Evolutionary conservation across 2,797 vertebrate genomes (phyloP).

Genomic region (Lagorchestes hirsutus): DNA sequence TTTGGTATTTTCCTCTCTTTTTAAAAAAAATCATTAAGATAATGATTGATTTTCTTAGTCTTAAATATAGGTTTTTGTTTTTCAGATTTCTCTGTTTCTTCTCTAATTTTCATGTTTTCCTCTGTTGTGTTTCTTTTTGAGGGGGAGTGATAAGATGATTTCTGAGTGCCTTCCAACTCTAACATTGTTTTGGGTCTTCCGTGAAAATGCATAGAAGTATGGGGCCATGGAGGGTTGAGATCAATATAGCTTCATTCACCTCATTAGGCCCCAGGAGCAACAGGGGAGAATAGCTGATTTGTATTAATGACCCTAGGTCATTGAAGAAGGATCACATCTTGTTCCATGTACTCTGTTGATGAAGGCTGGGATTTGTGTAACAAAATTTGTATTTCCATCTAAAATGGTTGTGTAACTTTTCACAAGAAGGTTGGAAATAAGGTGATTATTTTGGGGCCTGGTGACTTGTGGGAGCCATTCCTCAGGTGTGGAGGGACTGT

Average conservation of each 20-base stretch:
- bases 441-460: neutral
- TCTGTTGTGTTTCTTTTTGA: neutral
- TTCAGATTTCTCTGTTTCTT: neutral
- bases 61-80: neutral
- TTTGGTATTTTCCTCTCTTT: neutral
- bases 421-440: neutral
- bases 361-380: neutral
- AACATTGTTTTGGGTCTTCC: neutral
- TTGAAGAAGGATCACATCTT: neutral
- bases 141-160: neutral
- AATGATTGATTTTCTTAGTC: neutral
- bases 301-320: neutral
- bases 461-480: neutral
- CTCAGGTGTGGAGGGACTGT: neutral
- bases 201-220: neutral
- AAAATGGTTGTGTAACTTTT: neutral
- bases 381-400: neutral
- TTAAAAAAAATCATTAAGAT: neutral
- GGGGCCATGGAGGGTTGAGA: neutral
- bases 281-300: neutral
- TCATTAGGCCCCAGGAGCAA: neutral
- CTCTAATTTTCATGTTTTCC: neutral
- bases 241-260: neutral
- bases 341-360: neutral
- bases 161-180: neutral